Percentiles rank a stretch among this genome's conserved stretches.
These are phyloP conservation scores for Xylocampa areola DNA, from an alignment of 2,888 invertebrate genomes.

Conservation along the genomic window DNA sequence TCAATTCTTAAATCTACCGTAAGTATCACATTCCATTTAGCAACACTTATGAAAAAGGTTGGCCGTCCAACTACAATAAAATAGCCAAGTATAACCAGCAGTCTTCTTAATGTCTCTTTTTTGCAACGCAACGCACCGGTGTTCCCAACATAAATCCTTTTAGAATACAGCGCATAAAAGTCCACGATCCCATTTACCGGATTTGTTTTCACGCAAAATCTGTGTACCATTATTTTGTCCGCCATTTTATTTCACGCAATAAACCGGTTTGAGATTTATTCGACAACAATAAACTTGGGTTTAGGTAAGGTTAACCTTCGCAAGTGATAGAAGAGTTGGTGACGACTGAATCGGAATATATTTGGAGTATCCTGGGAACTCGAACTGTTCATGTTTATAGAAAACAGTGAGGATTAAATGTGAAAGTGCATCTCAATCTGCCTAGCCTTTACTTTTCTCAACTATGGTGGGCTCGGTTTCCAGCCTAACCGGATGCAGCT, in stretches of 20 bases:
- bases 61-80: too few species aligned
- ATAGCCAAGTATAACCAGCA: too few species aligned
- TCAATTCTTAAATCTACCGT: too few species aligned
- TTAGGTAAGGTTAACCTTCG: conserved; percentile 16
- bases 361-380: not conserved
- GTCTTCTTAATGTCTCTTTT: conserved; percentile 2
- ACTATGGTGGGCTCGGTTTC: too few species aligned
- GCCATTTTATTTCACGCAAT: conserved; percentile 49
- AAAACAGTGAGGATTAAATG: too few species aligned
- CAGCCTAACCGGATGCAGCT: too few species aligned
- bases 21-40: too few species aligned
- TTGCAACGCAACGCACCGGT: not conserved
- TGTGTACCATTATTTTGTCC: conserved; percentile 41
- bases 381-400: not conserved
- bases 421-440: too few species aligned
- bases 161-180: conserved; percentile 31
- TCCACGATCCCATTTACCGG: conserved; percentile 34
- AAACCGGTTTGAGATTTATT: conserved; percentile 55
- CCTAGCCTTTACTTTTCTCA: too few species aligned
- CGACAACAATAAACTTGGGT: conserved; percentile 39
- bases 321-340: conserved; percentile 2
- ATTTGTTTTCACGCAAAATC: conserved; percentile 29
- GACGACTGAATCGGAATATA: conserved; percentile 12
- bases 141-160: conserved; percentile 36
- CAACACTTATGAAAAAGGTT: too few species aligned